Conservation (phyloP, 2,888 invertebrate genomes). For the Serrognathus titanus region DNA sequence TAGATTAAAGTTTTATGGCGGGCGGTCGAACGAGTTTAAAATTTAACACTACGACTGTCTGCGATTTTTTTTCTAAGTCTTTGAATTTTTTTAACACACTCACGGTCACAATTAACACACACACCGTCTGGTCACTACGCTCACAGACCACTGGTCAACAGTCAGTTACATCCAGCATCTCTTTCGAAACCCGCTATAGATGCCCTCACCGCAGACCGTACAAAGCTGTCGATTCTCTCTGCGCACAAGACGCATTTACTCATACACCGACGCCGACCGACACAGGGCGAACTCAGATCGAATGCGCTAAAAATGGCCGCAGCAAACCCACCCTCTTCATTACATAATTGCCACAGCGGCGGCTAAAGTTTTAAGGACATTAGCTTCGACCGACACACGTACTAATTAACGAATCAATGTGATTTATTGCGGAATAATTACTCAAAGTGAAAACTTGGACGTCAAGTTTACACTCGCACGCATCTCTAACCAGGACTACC, state of each 20-base stretch:
- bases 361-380: conserved; percentile 19
- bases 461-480: too few species aligned
- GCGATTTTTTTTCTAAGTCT: not conserved
- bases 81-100: conserved; percentile 14
- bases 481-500: too few species aligned
- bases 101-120: conserved; percentile 18
- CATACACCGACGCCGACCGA: conserved; percentile 21
- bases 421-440: too few species aligned
- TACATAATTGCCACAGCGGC: conserved; percentile 24
- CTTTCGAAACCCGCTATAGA: conserved; percentile 26
- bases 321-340: conserved; percentile 34
- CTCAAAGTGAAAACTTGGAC: too few species aligned
- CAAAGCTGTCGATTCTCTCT: conserved; percentile 25
- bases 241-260: conserved; percentile 15
- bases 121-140: conserved; percentile 15
- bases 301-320: conserved; percentile 37
- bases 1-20: not conserved
- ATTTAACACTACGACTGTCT: too few species aligned
- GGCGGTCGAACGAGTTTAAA: not conserved
- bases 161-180: conserved; percentile 27
- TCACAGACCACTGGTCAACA: conserved; percentile 27
- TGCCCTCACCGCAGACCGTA: conserved; percentile 26
- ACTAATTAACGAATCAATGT: too few species aligned
- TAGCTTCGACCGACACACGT: not conserved
- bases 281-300: conserved; percentile 25